Evolutionary conservation across 2,888 invertebrate genomes (phyloP), one percentile per base, ranked within the genome.

Genomic region (Drosophila yooni): DNA sequence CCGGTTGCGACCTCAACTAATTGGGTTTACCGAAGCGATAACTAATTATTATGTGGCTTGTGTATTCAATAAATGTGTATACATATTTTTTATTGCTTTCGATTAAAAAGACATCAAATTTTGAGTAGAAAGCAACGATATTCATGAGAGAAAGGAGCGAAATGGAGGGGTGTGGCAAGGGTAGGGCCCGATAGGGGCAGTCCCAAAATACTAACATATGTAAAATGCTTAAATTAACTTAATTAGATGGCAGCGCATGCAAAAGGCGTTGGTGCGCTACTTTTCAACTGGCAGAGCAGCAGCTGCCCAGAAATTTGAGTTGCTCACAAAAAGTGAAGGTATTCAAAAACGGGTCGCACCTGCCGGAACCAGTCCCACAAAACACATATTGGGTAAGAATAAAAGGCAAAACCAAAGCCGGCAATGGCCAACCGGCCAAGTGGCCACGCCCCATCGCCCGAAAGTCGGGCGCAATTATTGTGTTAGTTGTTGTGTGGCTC

Each of bases 191-290:
- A 38, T 38, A 51, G 34, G 43, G n/a, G 2, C 43, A 25, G 36
- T 31, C 48, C 57, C 53, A 33, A 8, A 29, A 43, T 57, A 76
- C 71, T 81, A 75, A 81, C 87, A 81, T 88, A 87, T 85, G 85
- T 89, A 87, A 85, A 85, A 88, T 76, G 84, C 59, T 83, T 89
- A 79, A 85, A 85, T 85, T 85, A 83, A 85, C 74, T 88, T 85
- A 85, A 85, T 85, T 85, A 85, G 89, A 83, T 77, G 78, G 83
- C 74, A 74, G 76, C 64, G 48, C 58, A 64, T 67, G 74, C 74
- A 82, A 70, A 78, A 83, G 84, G 86, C 83, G 83, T 86, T 75
- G 83, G 88, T 88, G 83, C 70, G 81, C 88, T 84, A 84, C 88
- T 88, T 84, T 81, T 69, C 13, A 10, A 29, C 36, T 43, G 57